phyloP scores from a whole-genome alignment of 2,113 vertebrate genomes.

The Dicentrarchus labrax region DNA sequence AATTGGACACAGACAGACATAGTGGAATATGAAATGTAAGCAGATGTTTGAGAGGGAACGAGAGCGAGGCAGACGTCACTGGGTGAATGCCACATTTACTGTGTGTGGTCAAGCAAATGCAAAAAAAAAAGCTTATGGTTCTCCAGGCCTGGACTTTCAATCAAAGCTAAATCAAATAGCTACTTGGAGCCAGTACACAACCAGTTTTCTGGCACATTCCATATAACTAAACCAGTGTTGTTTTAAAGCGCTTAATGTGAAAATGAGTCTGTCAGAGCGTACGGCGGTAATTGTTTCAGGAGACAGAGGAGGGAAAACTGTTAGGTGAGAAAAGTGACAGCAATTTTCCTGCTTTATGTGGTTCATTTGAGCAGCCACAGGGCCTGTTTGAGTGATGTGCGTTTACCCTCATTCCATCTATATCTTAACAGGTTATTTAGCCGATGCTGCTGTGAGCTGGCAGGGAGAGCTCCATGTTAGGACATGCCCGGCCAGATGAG shows the following conservation, averaged over 20 bases:
- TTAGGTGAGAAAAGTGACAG: constrained; percentile 69
- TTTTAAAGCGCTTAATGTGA: constrained; percentile 63
- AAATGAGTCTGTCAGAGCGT: constrained; percentile 55
- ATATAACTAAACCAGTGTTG: constrained; percentile 28
- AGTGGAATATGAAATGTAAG: constrained; percentile 83
- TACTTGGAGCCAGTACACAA: constrained; percentile 32
- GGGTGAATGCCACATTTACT: constrained; percentile 76
- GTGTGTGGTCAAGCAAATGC: constrained; percentile 80
- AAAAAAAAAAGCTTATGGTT: constrained; percentile 41
- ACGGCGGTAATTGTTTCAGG: constrained; percentile 63
- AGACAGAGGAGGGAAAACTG: constrained; percentile 61
- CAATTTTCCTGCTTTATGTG: constrained; percentile 62
- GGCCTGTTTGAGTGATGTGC: constrained; percentile 61
- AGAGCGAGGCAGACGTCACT: constrained; percentile 66
- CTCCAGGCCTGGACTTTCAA: constrained; percentile 75
- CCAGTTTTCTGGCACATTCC: constrained; percentile 28
- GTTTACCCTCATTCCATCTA: constrained; percentile 52
- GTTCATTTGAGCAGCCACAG: constrained; percentile 64
- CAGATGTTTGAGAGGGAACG: constrained; percentile 71
- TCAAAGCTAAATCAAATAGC: constrained; percentile 60
- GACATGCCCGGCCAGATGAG: constrained; percentile 46
- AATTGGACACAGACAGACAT: constrained; percentile 79
- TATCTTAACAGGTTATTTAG: constrained; percentile 46
- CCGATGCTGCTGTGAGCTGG: constrained; percentile 30
- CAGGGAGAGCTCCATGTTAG: constrained; percentile 47